Percentiles rank a stretch among this genome's conserved stretches.
These are phyloP conservation scores for Sterrhoptilus dennistouni DNA, from an alignment of 2,113 vertebrate species.

Conservation along the genomic window DNA sequence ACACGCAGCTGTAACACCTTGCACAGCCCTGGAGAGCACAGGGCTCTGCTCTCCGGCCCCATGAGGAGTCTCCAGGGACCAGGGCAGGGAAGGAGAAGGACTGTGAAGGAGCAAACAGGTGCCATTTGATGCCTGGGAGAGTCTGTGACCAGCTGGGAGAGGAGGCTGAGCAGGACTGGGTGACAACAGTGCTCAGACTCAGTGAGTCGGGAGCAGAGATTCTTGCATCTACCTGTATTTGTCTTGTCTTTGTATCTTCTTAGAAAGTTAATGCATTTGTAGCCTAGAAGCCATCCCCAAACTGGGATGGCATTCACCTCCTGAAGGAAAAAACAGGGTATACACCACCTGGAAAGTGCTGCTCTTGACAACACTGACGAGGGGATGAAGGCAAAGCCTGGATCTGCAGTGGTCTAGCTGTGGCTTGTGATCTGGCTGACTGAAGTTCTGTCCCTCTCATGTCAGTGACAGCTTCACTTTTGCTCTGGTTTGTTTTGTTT, in stretches of 20 bases:
- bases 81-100: neutral
- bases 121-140: neutral
- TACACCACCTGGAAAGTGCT: neutral
- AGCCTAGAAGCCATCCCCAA: neutral
- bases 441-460: fast-evolving
- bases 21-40: neutral
- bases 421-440: neutral
- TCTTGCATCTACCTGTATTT: neutral
- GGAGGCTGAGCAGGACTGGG: neutral
- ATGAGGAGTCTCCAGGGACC: neutral
- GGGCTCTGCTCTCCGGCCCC: fast-evolving
- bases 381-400: neutral
- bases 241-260: neutral
- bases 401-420: neutral
- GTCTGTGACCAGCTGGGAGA: neutral
- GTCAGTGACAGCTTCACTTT: neutral
- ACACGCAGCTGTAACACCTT: neutral
- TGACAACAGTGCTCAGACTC: neutral
- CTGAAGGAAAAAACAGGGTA: neutral
- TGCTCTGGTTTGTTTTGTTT: slow-evolving; percentile 19
- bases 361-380: neutral
- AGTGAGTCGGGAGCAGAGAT: neutral
- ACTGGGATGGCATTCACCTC: neutral
- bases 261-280: neutral
- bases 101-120: neutral